Percentiles rank a stretch among this genome's conserved stretches.
These are phyloP conservation scores for Lumbricus terrestris DNA, from an alignment of 2,888 invertebrate genomes.

Conservation along the genomic window DNA sequence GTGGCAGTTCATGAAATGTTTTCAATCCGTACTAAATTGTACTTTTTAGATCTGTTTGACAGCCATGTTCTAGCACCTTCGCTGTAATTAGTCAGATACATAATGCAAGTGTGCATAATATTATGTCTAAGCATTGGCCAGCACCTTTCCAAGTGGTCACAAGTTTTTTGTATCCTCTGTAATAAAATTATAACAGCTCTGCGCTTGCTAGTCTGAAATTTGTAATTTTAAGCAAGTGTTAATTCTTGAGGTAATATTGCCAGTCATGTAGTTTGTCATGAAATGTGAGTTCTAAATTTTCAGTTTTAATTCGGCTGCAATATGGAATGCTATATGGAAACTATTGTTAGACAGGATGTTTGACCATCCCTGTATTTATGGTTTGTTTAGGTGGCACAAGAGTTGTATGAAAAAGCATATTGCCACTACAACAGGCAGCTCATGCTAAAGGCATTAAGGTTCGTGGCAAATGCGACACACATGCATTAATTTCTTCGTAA, in stretches of 20 bases:
- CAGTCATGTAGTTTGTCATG: not conserved
- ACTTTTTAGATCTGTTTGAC: not conserved
- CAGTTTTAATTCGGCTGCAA: not conserved
- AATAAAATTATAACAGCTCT: not conserved
- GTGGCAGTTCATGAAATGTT: not conserved
- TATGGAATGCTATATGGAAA: not conserved
- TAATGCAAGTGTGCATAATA: not conserved
- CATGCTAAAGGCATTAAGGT: conserved; percentile 51
- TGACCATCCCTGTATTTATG: not conserved
- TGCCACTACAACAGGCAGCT: conserved; percentile 53
- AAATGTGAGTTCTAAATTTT: not conserved
- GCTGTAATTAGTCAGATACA: not conserved
- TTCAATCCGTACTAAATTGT: not conserved
- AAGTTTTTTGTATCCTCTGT: not conserved
- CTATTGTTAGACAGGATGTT: not conserved
- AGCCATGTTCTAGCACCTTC: not conserved
- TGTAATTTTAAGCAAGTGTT: not conserved
- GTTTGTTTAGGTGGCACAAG: conserved; percentile 51
- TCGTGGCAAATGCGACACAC: not conserved
- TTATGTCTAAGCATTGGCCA: no score
- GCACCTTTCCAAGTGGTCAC: no score
- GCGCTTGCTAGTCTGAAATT: not conserved
- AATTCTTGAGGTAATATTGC: not conserved
- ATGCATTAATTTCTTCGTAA: not conserved
- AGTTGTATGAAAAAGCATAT: conserved; percentile 57